Base-by-base conservation (phyloP, 2,113 vertebrate species). In the Ochotona princeps region DNA sequence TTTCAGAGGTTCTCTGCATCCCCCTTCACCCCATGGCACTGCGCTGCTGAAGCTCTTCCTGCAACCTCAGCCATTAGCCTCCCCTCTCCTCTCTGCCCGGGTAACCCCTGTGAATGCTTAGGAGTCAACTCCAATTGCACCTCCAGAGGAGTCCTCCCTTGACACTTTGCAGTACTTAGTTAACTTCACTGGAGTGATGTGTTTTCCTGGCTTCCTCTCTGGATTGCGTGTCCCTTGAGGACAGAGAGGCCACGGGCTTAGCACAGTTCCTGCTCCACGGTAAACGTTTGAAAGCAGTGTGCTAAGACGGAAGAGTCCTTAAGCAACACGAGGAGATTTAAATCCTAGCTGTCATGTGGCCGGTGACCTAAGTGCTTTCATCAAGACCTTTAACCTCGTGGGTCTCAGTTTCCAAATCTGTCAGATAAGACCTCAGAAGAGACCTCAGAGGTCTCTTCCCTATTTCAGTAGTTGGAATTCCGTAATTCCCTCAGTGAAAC, bases 381-480 rank as follows among this genome's bases (percentile, higher is more conserved):
- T 83, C 66, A 89, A 57, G 38, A 87, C 76, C 63, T 88, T 79
- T 79, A 85, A 73, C 69, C 20, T 28, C 4, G 2, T 21, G 11
- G 49, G 11, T 49, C 8, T 91, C 32, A n/a, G 10, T 72, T 72
- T 96, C 65, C 32, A 91, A 54, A 80, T 87, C 6, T 78, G 6
- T 86, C 25, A 81, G 44, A 70, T 66, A 61, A 75, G 35, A 18
- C 7, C 15, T 93, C 61, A 72, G 74, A 93, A 80, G 28, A 81
- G 23, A 14, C 38, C 1, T 38, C 38, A 21, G 26, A n/a, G 7
- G n/a, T 82, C 30, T 79, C 86, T 94, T 91, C 57, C 60, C 47
- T 87, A 74, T 85, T 96, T 84, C n/a, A 76, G n/a, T 89, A 91
- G 51, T 57, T 89, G 20, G 21, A 76, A 23, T 91, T 86, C 30